These are phyloP conservation scores for Drosophila pachea DNA, from an alignment of 1,140 invertebrate species.

Conservation along the genomic window DNA sequence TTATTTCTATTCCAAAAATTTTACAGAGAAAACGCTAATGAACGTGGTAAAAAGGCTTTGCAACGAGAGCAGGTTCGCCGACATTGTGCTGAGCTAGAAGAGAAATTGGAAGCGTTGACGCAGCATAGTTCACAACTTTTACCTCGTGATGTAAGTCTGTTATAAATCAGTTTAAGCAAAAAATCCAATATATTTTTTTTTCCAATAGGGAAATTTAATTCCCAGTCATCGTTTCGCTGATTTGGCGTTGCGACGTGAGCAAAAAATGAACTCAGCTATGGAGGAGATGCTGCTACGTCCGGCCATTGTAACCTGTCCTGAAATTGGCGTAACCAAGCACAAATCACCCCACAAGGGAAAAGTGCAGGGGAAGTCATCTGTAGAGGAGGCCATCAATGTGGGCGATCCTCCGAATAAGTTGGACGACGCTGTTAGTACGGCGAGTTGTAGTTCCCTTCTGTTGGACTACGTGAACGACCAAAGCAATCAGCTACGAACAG, in stretches of 20 bases:
- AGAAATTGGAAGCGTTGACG: conserved; percentile 64
- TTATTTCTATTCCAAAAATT: too few relatives aligned
- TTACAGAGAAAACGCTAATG: conserved; percentile 34
- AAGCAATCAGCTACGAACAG: conserved; percentile 58
- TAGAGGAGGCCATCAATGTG: conserved; percentile 47
- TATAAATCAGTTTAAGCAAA: background rate
- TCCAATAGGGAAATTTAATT: conserved; percentile 48
- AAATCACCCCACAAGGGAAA: background rate
- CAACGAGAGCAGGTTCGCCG: conserved; percentile 72
- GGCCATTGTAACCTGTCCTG: conserved; percentile 70
- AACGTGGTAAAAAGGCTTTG: conserved; percentile 67
- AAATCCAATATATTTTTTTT: background rate
- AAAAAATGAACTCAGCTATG: conserved; percentile 70
- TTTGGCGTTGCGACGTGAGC: conserved; percentile 40
- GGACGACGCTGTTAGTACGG: conserved; percentile 31
- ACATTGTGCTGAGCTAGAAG: conserved; percentile 64
- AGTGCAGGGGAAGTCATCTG: background rate
- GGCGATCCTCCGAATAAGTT: conserved; percentile 31
- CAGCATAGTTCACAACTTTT: conserved; percentile 60
- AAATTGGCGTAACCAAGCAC: conserved; percentile 27
- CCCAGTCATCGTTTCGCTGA: conserved; percentile 53
- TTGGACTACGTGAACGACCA: conserved; percentile 74
- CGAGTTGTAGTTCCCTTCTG: conserved; percentile 63
- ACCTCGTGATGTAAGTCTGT: conserved; percentile 57
- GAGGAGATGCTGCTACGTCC: conserved; percentile 67